Evolutionary conservation across 1,140 invertebrate genomes (phyloP).

Genomic region (Bactericera cockerelli): DNA sequence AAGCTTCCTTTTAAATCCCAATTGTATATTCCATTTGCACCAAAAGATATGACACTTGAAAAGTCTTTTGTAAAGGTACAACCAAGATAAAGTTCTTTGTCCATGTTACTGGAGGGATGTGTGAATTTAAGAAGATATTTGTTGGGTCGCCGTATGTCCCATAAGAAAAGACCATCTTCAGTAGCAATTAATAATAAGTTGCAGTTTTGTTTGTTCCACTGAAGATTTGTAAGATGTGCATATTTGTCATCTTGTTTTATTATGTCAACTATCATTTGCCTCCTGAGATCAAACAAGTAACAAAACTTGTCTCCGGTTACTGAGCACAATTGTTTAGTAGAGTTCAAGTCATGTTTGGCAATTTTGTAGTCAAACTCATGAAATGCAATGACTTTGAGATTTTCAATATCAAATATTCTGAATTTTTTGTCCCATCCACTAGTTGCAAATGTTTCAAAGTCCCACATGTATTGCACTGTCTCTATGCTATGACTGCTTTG

Average conservation of each 20-base stretch:
- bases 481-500: background rate
- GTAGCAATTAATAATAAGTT: background rate
- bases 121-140: background rate
- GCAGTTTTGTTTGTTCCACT: background rate
- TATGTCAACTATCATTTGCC: background rate
- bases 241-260: background rate
- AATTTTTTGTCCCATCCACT: background rate
- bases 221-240: background rate
- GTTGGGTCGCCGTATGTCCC: background rate
- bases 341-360: background rate
- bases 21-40: background rate
- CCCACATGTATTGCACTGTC: background rate
- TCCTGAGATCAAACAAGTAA: background rate
- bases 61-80: slow-evolving; percentile 1
- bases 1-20: background rate
- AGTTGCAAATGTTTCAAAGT: background rate
- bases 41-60: background rate
- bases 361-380: background rate
- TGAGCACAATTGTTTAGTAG: background rate
- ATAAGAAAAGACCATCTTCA: background rate
- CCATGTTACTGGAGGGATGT: background rate
- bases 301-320: background rate
- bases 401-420: background rate
- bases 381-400: background rate
- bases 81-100: background rate